A percentile compares a stretch with the other conserved stretches of the same genome.
Evolutionary conservation across 1,140 invertebrate genomes (phyloP).

Genomic region (Agrilus planipennis): DNA sequence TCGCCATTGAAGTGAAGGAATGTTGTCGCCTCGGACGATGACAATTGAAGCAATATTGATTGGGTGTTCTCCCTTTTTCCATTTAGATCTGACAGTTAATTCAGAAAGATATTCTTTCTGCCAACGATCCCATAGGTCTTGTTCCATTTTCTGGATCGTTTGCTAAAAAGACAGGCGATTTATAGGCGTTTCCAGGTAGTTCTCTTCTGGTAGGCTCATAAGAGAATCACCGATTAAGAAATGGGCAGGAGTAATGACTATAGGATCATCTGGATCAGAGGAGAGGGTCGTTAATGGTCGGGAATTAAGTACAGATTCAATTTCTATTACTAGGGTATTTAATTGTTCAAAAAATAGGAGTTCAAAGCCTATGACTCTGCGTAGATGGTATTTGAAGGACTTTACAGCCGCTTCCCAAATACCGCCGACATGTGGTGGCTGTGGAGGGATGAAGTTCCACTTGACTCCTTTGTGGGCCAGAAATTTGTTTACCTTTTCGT

Average conservation of each 20-base stretch:
- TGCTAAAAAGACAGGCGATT: too few species aligned
- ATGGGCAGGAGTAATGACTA: conserved; percentile 18
- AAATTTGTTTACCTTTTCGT: too few species aligned
- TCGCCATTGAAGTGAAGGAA: conserved; percentile 15
- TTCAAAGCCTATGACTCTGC: too few species aligned
- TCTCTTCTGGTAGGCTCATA: conserved; percentile 7
- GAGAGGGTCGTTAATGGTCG: conserved; percentile 20
- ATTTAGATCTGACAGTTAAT: conserved; percentile 15
- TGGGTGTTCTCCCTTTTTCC: conserved; percentile 13
- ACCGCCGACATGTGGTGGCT: too few species aligned
- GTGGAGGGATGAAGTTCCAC: too few species aligned
- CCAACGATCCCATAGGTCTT: conserved; percentile 20
- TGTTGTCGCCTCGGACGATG: conserved; percentile 13
- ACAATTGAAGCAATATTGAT: too few species aligned
- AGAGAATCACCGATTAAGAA: conserved; percentile 8
- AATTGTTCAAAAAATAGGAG: conserved; percentile 23
- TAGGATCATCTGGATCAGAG: conserved; percentile 22
- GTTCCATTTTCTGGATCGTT: too few species aligned
- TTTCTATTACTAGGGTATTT: conserved; percentile 19
- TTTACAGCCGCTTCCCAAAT: too few species aligned
- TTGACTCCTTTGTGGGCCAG: too few species aligned
- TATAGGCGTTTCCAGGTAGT: not conserved
- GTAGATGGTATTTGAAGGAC: too few species aligned
- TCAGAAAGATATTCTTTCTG: conserved; percentile 18
- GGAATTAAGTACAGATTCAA: conserved; percentile 25